Percentiles rank a stretch among this genome's conserved stretches.
Evolutionary conservation across 2,888 invertebrate species (phyloP).

Genomic region (Cylindroiulus punctatus): DNA sequence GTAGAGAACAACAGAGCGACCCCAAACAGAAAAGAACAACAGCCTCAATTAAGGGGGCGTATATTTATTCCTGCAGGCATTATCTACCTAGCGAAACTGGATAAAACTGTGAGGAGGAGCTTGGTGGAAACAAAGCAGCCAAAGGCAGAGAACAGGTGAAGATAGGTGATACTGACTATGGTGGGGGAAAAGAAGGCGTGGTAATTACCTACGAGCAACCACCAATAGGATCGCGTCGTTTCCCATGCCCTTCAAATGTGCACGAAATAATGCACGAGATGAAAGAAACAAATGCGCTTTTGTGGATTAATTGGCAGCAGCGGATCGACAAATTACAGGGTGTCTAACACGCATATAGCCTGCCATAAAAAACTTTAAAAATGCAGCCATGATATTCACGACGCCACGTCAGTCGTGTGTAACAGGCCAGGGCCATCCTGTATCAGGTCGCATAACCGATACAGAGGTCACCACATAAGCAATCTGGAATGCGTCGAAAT

Average conservation of each 20-base stretch:
- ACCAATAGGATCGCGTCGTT: constrained; percentile 14
- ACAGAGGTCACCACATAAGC: constrained; percentile 20
- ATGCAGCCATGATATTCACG: constrained; percentile 24
- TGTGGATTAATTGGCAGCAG: constrained; percentile 28
- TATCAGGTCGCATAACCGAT: background rate
- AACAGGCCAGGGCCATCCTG: background rate
- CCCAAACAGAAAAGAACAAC: constrained; percentile 7
- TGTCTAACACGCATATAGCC: constrained; percentile 30
- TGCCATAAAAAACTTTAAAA: background rate
- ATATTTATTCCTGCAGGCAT: constrained; percentile 24
- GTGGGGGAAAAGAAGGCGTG: background rate
- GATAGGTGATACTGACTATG: background rate
- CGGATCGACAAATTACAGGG: constrained; percentile 47
- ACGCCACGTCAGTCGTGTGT: constrained; percentile 30
- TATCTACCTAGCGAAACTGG: background rate
- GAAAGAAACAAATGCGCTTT: constrained; percentile 45
- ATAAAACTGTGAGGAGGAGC: constrained; percentile 32
- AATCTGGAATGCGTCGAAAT: constrained; percentile 25
- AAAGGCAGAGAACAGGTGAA: constrained; percentile 31
- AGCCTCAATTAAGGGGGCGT: constrained; percentile 28
- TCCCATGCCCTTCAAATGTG: constrained; percentile 22
- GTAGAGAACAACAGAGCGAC: background rate
- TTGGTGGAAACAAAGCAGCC: constrained; percentile 34
- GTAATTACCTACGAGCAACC: constrained; percentile 21
- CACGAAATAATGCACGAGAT: constrained; percentile 37